phyloP scores from a whole-genome alignment of 2,797 vertebrate species.

The Xerus rutilus region DNA sequence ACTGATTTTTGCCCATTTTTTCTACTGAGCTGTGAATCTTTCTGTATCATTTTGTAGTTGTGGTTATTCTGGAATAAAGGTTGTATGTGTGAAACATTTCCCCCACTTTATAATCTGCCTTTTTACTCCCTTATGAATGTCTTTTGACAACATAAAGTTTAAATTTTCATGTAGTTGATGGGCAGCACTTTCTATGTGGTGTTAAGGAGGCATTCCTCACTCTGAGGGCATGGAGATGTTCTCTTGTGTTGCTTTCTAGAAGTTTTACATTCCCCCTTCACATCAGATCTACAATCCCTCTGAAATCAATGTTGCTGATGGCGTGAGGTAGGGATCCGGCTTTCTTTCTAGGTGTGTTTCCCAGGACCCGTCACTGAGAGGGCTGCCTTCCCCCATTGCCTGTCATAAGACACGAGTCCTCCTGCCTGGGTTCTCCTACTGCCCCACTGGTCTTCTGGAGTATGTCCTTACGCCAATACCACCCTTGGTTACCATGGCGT shows the following conservation, averaged over 20 bases:
- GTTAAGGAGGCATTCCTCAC: not conserved
- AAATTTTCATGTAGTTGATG: not conserved
- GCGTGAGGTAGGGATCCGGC: not conserved
- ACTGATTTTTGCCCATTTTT: not conserved
- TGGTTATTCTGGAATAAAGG: not conserved
- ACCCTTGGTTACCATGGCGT: not conserved
- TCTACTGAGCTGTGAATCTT: not conserved
- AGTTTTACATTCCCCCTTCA: not conserved
- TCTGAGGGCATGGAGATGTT: not conserved
- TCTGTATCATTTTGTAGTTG: not conserved
- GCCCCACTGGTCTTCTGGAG: not conserved
- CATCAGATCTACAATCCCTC: not conserved
- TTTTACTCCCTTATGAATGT: not conserved
- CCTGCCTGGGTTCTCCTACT: not conserved
- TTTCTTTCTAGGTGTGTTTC: not conserved
- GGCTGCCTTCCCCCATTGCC: too few relatives aligned
- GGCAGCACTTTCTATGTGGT: not conserved
- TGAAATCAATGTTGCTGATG: not conserved
- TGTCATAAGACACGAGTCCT: not conserved
- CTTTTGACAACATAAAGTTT: constrained; percentile 26
- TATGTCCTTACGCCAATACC: not conserved
- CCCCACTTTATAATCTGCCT: not conserved
- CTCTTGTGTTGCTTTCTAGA: not conserved
- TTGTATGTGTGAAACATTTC: not conserved
- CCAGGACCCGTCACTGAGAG: not conserved